A percentile compares a stretch with the other conserved stretches of the same genome.
phyloP scores from a whole-genome alignment of 2,113 vertebrate species.

The Trochalopteron elliotii region DNA sequence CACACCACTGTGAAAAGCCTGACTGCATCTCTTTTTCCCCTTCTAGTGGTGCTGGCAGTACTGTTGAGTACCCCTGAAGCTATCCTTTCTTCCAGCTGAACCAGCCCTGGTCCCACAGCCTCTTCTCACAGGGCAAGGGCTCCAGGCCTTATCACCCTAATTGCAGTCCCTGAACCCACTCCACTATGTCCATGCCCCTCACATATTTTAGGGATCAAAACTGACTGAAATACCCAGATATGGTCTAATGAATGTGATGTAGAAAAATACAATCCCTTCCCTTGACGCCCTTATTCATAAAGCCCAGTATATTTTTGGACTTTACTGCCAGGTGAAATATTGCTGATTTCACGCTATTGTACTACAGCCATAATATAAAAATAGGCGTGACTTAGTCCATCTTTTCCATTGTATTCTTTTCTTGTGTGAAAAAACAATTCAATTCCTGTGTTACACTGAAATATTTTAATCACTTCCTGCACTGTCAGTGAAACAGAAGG shows the following conservation, averaged over 20 bases:
- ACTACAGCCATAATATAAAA: neutral
- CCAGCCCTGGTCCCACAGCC: accelerated
- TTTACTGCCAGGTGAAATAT: accelerated
- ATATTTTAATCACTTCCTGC: neutral
- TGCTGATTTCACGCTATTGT: neutral
- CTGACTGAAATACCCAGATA: neutral
- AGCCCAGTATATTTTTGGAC: neutral
- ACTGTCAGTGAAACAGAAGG: neutral
- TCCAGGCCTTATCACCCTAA: neutral
- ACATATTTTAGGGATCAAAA: neutral
- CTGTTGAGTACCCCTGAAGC: neutral
- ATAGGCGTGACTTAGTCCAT: neutral
- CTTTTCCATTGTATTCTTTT: neutral
- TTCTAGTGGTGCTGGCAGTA: accelerated
- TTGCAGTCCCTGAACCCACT: neutral
- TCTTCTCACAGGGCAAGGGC: neutral
- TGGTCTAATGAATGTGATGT: accelerated
- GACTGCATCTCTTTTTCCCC: accelerated
- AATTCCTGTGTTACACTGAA: neutral
- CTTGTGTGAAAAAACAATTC: neutral
- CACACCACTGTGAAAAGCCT: accelerated
- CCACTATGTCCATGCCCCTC: neutral
- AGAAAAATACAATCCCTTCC: neutral
- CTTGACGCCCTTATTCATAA: neutral
- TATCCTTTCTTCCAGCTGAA: neutral